Evolutionary conservation across 2,113 vertebrate genomes (phyloP), one percentile per base, ranked within the genome.

Genomic region (Dicrurus megarhynchus): DNA sequence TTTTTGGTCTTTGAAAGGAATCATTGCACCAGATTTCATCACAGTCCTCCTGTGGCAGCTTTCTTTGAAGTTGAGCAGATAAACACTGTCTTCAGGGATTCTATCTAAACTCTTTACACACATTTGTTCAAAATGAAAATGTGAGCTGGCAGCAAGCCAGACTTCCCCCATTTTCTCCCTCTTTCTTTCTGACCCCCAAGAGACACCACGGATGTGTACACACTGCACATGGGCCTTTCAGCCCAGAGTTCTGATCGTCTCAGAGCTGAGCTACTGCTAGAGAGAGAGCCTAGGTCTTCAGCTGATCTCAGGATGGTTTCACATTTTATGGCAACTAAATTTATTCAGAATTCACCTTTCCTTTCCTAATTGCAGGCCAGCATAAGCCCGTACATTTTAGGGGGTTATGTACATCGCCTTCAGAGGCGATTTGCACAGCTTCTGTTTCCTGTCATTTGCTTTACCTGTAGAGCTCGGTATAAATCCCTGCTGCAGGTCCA

Each of bases 71-170:
- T 44, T 63, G 39, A 94, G 68, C 60, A 92, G 77, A 91, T 75
- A 89, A 94, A 92, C 55, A 67, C 28, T 37, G 27, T 84, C 89
- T 87, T 67, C 33, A 42, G 85, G 26, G 95, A 83, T 37, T 71
- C 67, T 9, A 4, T 41, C 61, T 85, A 96, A 95, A 91, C 50
- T 91, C 69, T 69, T 93, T 95, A 93, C 41, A 86, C 67, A 61
- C 12, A 44, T 93, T 93, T 80, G 81, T 75, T 95, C 37, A 3
- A 96, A 94, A 94, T 30, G 42, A 87, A 94, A 93, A 95, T 85
- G 70, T 60, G 57, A 95, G 24, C 77, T 90, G 88, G 90, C 73
- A 87, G 73, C 52, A 78, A 79, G 57, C 70, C 86, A 94, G 49
- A 52, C 50, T 84, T 93, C 44, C 35, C 33, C 39, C 5, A 0